Percentiles rank a stretch among this genome's conserved stretches.
Conservation (phyloP, 2,113 vertebrate species). For the Butorides virescens region DNA sequence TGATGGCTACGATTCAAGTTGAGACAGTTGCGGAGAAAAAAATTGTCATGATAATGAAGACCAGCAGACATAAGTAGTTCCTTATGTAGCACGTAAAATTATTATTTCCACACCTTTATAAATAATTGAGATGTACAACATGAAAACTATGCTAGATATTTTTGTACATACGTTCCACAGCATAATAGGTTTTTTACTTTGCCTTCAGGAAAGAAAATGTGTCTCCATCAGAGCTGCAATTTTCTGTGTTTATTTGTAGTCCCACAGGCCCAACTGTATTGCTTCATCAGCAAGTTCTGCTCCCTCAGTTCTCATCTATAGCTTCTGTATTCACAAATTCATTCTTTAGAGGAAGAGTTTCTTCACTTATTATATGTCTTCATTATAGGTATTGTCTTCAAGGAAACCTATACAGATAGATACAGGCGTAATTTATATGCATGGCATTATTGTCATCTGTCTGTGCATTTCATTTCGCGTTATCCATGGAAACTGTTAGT, state of each 20-base stretch:
- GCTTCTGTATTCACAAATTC: neutral
- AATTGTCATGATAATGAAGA: neutral
- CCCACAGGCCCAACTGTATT: neutral
- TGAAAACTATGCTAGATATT: neutral
- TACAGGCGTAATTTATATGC: neutral
- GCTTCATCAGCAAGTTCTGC: neutral
- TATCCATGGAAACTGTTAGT: neutral
- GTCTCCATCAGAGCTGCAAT: neutral
- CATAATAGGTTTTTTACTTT: neutral
- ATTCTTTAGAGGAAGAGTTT: neutral
- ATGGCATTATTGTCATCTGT: neutral
- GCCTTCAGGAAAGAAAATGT: neutral
- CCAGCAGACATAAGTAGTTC: neutral
- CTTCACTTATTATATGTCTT: neutral
- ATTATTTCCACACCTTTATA: neutral
- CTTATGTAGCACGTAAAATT: neutral
- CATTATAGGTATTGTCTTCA: neutral
- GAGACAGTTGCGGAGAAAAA: neutral
- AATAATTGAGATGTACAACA: neutral
- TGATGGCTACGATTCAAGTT: neutral
- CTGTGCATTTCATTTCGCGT: neutral
- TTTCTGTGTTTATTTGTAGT: neutral
- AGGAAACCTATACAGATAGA: neutral
- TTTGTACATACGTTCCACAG: neutral
- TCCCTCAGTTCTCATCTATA: neutral